These are phyloP conservation scores for Falco berigora DNA, from an alignment of 2,797 vertebrate genomes.

Conservation along the genomic window DNA sequence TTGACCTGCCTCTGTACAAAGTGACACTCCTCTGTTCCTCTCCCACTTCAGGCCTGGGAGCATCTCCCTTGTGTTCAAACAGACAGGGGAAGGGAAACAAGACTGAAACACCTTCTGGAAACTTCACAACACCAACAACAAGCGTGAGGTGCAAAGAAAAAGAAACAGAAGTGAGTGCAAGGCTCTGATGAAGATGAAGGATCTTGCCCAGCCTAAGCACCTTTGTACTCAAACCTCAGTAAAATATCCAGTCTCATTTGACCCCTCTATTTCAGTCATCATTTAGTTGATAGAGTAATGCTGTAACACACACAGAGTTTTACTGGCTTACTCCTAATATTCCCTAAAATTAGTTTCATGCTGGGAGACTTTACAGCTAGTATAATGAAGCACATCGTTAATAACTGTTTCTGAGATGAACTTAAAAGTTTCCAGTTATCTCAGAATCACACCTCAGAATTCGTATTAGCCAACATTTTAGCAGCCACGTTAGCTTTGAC, in stretches of 20 bases:
- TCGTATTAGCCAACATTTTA: background rate
- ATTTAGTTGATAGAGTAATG: background rate
- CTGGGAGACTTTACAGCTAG: background rate
- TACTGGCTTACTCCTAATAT: background rate
- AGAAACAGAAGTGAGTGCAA: background rate
- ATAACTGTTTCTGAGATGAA: background rate
- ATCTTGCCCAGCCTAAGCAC: background rate
- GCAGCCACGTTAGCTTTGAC: background rate
- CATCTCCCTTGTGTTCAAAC: background rate
- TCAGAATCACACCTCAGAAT: background rate
- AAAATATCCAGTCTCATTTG: background rate
- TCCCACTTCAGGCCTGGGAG: background rate
- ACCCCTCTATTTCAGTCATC: background rate
- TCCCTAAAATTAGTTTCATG: background rate
- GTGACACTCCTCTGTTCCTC: rapidly evolving
- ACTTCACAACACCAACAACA: background rate
- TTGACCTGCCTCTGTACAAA: rapidly evolving
- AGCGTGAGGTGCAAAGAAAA: background rate
- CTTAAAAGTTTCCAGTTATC: background rate
- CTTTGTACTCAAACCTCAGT: background rate
- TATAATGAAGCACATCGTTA: background rate
- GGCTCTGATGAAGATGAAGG: background rate
- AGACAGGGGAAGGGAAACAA: background rate
- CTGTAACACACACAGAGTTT: background rate
- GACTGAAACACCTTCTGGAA: background rate